These are phyloP conservation scores for Hypomesus transpacificus DNA, from an alignment of 2,113 vertebrate species.

Conservation along the genomic window DNA sequence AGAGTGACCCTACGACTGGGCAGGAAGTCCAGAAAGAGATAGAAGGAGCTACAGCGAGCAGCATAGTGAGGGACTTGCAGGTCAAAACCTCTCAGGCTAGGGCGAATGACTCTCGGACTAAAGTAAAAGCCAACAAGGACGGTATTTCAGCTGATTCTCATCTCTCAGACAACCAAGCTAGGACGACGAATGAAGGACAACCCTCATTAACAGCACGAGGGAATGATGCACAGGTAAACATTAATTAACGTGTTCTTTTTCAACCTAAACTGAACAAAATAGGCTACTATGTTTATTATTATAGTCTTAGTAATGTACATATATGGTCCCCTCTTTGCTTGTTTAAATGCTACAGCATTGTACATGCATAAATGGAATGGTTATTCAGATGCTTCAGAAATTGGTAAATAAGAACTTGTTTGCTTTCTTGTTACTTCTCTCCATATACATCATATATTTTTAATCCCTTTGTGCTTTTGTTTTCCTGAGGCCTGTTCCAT, in stretches of 20 bases:
- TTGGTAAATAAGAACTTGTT: slow-evolving; percentile 36
- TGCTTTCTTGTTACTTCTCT: no score
- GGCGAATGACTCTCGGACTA: background rate
- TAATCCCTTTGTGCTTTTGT: no score
- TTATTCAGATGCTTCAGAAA: slow-evolving; percentile 23
- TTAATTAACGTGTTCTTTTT: no score
- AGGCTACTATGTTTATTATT: no score
- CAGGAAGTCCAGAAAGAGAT: slow-evolving; percentile 17
- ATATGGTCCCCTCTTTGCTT: slow-evolving; percentile 2
- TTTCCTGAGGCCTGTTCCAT: no score
- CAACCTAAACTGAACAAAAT: no score
- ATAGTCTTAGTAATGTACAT: background rate
- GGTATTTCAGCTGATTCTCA: background rate
- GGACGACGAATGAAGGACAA: background rate
- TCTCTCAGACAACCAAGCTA: background rate
- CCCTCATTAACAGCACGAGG: background rate
- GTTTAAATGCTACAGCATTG: slow-evolving; percentile 31
- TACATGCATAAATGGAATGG: slow-evolving; percentile 13
- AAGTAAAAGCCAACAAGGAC: slow-evolving; percentile 9
- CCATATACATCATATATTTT: no score
- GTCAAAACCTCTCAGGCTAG: slow-evolving; percentile 13
- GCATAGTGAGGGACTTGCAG: background rate
- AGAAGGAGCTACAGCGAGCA: background rate
- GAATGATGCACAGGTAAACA: background rate
- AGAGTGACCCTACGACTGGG: background rate